Base-by-base conservation (phyloP, 37 sponge, comb jelly and placozoan genomes). In the Dysidea cf. avara region DNA sequence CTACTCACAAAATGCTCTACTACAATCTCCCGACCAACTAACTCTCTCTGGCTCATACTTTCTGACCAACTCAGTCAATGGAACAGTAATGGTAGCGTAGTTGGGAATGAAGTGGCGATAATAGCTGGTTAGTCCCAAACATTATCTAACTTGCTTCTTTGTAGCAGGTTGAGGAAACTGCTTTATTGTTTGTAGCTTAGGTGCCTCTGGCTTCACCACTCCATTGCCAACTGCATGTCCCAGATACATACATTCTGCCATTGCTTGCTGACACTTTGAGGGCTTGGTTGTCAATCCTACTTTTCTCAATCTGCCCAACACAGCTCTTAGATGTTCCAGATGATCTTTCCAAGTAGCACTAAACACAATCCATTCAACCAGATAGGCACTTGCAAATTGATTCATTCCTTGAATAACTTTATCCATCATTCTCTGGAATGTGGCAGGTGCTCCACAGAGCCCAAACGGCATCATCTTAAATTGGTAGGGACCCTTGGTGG, bases 401-500 rank as follows among this genome's bases (percentile, higher is more conserved):
- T n/a, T n/a, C n/a, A n/a, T n/a, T n/a, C n/a, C 49, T 22, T 29
- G 7, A 24, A 69, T 47, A 6, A 61, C 20, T 1, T 54, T 20
- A 5, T 85, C 71, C 86, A 85, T 79, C 68, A 79, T 57, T 24
- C 71, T 35, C 53, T 85, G 86, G 59, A 85, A 85, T 13, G n/a
- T n/a, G n/a, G n/a, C n/a, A n/a, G n/a, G n/a, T n/a, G n/a, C n/a
- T n/a, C n/a, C n/a, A n/a, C n/a, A n/a, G n/a, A n/a, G n/a, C n/a
- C n/a, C n/a, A n/a, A n/a, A n/a, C n/a, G n/a, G n/a, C n/a, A n/a
- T n/a, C n/a, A n/a, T n/a, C n/a, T n/a, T n/a, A n/a, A n/a, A n/a
- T n/a, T n/a, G n/a, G n/a, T n/a, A n/a, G n/a, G n/a, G n/a, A n/a
- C n/a, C n/a, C n/a, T n/a, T n/a, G n/a, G n/a, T n/a, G n/a, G n/a